These are phyloP conservation scores for Sorex araneus DNA, from an alignment of 2,113 vertebrate genomes.

Conservation along the genomic window DNA sequence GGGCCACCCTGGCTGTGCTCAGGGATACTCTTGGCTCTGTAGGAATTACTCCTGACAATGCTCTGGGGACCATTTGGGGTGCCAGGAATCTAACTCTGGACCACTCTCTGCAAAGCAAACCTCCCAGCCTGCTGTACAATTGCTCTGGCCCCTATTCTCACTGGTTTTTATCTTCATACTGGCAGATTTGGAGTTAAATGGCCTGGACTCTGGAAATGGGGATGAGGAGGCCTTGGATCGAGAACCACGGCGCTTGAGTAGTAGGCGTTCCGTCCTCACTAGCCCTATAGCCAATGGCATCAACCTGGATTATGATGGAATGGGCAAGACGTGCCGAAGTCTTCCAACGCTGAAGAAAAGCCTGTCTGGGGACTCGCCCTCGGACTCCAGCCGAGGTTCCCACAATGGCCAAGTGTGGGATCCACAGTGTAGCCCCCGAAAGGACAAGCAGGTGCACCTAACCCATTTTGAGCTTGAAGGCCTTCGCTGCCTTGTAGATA, in stretches of 20 bases:
- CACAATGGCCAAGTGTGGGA: slow-evolving; percentile 91
- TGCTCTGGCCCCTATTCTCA: slow-evolving; percentile 3
- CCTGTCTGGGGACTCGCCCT: slow-evolving; percentile 88
- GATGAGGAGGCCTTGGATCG: slow-evolving; percentile 87
- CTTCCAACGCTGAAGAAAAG: slow-evolving; percentile 88
- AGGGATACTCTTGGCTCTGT: too few relatives aligned
- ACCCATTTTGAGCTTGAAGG: slow-evolving; percentile 97
- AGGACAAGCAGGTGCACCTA: slow-evolving; percentile 90
- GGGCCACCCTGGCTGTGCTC: too few relatives aligned
- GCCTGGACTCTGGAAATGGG: slow-evolving; percentile 86
- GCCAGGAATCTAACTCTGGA: too few relatives aligned
- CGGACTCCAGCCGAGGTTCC: slow-evolving; percentile 88
- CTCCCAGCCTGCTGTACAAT: too few relatives aligned
- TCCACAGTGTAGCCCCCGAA: slow-evolving; percentile 84
- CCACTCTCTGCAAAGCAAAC: too few relatives aligned
- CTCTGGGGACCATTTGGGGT: too few relatives aligned
- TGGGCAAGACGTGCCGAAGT: slow-evolving; percentile 87
- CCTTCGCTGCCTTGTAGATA: slow-evolving; percentile 95
- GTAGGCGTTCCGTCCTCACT: slow-evolving; percentile 88
- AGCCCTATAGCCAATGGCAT: slow-evolving; percentile 90
- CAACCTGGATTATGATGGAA: slow-evolving; percentile 89
- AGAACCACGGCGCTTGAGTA: slow-evolving; percentile 86
- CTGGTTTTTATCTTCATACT: not conserved
- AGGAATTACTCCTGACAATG: too few relatives aligned
- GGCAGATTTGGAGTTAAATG: slow-evolving; percentile 91